Percentiles rank a stretch among this genome's conserved stretches.
Evolutionary conservation across 2,888 invertebrate genomes (phyloP).

Genomic region (Eilema sororculum): DNA sequence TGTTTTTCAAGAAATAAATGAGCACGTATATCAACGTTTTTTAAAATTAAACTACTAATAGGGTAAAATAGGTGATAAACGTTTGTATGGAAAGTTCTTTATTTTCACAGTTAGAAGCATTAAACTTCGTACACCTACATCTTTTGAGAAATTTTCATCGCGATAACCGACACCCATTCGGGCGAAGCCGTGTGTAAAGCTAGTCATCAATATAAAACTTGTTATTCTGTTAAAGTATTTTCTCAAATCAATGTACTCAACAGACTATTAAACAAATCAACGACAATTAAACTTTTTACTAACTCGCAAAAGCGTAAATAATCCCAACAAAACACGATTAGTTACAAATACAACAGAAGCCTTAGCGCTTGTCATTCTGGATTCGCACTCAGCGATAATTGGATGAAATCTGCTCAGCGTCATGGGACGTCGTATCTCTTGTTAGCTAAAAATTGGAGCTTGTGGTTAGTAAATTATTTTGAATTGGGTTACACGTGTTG

Average conservation of each 20-base stretch:
- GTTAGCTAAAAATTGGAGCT: constrained; percentile 24
- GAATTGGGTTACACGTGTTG: constrained; percentile 22
- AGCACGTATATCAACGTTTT: too few relatives aligned
- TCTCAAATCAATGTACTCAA: neutral
- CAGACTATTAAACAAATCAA: neutral
- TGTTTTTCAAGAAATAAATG: too few relatives aligned
- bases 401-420: constrained; percentile 46
- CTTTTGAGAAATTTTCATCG: too few relatives aligned
- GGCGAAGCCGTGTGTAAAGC: too few relatives aligned
- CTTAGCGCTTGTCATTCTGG: constrained; percentile 29
- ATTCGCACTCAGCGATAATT: constrained; percentile 42
- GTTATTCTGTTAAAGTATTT: too few relatives aligned
- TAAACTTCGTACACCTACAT: too few relatives aligned
- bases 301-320: constrained; percentile 18
- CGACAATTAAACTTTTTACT: neutral
- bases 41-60: too few relatives aligned
- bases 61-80: too few relatives aligned
- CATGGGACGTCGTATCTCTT: constrained; percentile 28
- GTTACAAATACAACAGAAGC: constrained; percentile 12
- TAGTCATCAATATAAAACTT: too few relatives aligned
- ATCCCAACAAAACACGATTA: constrained; percentile 19
- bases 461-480: constrained; percentile 20
- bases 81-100: too few relatives aligned
- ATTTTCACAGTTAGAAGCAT: too few relatives aligned
- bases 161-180: too few relatives aligned